phyloP scores from a whole-genome alignment of 2,797 vertebrate genomes.

The Mormyrops boulengeri region DNA sequence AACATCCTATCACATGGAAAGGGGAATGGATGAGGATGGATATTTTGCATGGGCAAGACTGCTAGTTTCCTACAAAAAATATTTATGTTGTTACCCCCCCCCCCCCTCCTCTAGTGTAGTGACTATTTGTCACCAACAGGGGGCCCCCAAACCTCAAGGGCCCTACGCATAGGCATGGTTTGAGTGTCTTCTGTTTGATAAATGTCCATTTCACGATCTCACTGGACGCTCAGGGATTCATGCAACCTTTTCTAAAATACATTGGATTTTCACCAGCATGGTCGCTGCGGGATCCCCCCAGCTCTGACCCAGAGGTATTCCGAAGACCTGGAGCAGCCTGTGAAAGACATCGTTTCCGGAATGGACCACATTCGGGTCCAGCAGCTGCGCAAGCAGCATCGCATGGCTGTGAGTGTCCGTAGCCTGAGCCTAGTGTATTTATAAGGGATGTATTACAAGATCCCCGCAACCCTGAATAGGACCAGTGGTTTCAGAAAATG shows the following conservation, averaged over 20 bases:
- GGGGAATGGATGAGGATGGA: not conserved
- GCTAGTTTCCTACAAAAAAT: not conserved
- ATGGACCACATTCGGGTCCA: conserved; percentile 73
- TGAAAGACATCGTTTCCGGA: conserved; percentile 61
- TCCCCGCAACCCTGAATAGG: not conserved
- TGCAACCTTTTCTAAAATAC: not conserved
- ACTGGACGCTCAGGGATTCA: not conserved
- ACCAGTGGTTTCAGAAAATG: not conserved
- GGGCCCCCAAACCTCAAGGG: not conserved
- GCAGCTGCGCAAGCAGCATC: conserved; percentile 65
- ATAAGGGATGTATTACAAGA: not conserved
- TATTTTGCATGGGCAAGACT: not conserved
- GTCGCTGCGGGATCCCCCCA: conserved; percentile 69
- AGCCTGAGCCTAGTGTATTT: not conserved
- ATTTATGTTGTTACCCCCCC: no score
- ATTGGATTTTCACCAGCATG: conserved; percentile 51
- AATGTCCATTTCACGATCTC: not conserved
- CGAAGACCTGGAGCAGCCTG: conserved; percentile 63
- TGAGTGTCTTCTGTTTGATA: not conserved
- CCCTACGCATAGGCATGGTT: not conserved
- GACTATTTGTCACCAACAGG: not conserved
- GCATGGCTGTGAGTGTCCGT: conserved; percentile 63
- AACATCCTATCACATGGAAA: not conserved
- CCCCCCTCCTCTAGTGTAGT: not conserved
- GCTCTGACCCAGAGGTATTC: conserved; percentile 73